phyloP scores from a whole-genome alignment of 2,888 invertebrate genomes.

The Tinea trinotella region DNA sequence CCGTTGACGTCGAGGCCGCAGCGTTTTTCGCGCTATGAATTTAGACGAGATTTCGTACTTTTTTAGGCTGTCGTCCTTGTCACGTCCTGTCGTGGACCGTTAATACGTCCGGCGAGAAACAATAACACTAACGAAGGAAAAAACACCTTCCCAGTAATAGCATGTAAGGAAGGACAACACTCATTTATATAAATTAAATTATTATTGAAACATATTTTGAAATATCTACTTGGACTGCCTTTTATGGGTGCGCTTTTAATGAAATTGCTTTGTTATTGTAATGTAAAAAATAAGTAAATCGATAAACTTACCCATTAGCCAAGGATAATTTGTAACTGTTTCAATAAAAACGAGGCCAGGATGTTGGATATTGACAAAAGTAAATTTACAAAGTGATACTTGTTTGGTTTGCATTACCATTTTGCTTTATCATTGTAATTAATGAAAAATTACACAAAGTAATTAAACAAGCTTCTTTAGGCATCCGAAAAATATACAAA shows the following conservation, averaged over 20 bases:
- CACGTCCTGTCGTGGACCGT: constrained; percentile 17
- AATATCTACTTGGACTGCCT: background rate
- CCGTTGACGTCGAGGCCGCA: background rate
- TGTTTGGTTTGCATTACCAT: background rate
- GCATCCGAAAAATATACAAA: background rate
- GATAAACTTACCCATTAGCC: background rate
- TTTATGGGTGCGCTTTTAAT: background rate
- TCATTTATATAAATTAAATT: background rate
- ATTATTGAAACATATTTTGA: background rate
- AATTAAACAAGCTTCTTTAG: background rate
- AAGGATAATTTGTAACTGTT: background rate
- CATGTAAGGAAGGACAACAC: background rate
- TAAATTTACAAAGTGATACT: background rate
- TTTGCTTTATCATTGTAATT: background rate
- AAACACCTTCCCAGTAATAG: too few relatives aligned
- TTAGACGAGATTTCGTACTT: constrained; percentile 15
- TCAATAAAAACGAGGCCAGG: background rate
- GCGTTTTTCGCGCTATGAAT: constrained; percentile 15
- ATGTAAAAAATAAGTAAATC: background rate
- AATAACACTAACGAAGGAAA: background rate
- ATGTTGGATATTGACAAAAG: background rate
- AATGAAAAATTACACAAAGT: background rate
- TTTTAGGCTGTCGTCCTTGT: constrained; percentile 16
- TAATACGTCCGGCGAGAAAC: background rate
- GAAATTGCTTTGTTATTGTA: background rate